Evolutionary conservation across 1,140 invertebrate genomes (phyloP).

Genomic region (Leptinotarsa undecemlineata): DNA sequence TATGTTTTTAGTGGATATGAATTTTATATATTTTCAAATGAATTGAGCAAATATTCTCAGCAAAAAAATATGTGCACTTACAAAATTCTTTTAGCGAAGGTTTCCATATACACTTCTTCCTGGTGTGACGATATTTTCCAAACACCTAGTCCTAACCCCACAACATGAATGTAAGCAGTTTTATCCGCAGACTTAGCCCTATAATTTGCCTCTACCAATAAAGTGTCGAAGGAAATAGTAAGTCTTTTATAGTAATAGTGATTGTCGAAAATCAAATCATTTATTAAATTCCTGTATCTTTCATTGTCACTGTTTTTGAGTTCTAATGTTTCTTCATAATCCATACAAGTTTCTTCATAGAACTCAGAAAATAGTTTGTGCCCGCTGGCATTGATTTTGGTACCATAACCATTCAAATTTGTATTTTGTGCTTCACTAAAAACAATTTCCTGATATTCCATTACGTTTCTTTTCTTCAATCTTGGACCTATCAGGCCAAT

Average conservation of each 20-base stretch:
- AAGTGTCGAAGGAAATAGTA: slow-evolving; percentile 47
- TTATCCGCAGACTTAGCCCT: slow-evolving; percentile 45
- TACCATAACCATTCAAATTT: slow-evolving; percentile 54
- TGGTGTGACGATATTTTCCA: slow-evolving; percentile 59
- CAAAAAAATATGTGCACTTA: slow-evolving; percentile 28
- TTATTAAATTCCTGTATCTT: slow-evolving; percentile 27
- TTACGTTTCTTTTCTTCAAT: slow-evolving; percentile 54
- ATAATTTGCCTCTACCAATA: slow-evolving; percentile 48
- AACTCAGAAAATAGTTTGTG: slow-evolving; percentile 49
- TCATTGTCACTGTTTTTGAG: slow-evolving; percentile 15
- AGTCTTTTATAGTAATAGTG: slow-evolving; percentile 48
- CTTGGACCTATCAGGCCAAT: slow-evolving; percentile 57
- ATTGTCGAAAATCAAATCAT: slow-evolving; percentile 47
- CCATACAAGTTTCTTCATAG: slow-evolving; percentile 42
- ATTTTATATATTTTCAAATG: no score
- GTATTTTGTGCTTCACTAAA: slow-evolving; percentile 56
- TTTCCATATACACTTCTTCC: slow-evolving; percentile 56
- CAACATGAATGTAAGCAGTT: slow-evolving; percentile 51
- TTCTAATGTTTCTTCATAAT: slow-evolving; percentile 32
- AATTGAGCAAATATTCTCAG: no score
- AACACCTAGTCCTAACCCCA: slow-evolving; percentile 59
- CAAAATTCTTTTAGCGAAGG: slow-evolving; percentile 55
- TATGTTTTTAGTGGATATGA: no score
- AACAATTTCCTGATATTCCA: slow-evolving; percentile 59
- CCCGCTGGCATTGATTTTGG: slow-evolving; percentile 52